Base-by-base conservation (phyloP, 1,140 invertebrate species). In the Bilobella aurantiaca region DNA sequence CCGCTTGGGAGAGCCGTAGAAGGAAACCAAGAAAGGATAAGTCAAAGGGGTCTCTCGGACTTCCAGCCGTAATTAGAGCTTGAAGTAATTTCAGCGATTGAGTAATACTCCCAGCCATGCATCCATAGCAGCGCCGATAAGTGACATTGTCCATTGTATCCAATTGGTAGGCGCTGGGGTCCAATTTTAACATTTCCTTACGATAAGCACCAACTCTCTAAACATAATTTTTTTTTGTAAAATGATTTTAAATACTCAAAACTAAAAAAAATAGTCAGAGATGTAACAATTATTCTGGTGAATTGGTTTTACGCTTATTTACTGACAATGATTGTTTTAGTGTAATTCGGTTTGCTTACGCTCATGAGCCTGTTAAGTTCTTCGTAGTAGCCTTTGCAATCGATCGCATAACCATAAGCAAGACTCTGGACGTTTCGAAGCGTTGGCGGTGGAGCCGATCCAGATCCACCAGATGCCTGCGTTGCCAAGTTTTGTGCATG, bases 351-450 rank as follows among this genome's bases (percentile, higher is more conserved):
- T 53, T 53, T 53, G 23, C 58, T 32, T 42, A 69, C 67, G 49
- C 69, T 68, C 71, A 96, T 95, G 59, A 96, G 92, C 79, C 96
- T 94, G 75, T 91, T 95, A 0, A 98, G 81, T 75, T 98, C 94
- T 76, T 98, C 94, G 78, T 97, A 98, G 1, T 90, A 89, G 16
- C 86, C 87, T 75, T 93, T 93, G 76, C 93, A 97, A 71, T 98
- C 95, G 18, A 87, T 87, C 75, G 93, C 94, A 78, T 98, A 98
- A 74, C 92, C 91, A 75, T 95, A 91, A 1, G 93, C 93, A 3
- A 91, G 78, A 68, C 86, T 80, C 74, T 91, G 89, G 71, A 91
- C 91, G 46, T 73, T 73, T 62, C 69, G 70, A 46, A 73, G 42
- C 16, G 68, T n/a, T 61, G 62, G 21, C 16, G 47, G 28, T 8